Conservation (phyloP, 2,797 vertebrate species). For the Amazona ochrocephala region DNA sequence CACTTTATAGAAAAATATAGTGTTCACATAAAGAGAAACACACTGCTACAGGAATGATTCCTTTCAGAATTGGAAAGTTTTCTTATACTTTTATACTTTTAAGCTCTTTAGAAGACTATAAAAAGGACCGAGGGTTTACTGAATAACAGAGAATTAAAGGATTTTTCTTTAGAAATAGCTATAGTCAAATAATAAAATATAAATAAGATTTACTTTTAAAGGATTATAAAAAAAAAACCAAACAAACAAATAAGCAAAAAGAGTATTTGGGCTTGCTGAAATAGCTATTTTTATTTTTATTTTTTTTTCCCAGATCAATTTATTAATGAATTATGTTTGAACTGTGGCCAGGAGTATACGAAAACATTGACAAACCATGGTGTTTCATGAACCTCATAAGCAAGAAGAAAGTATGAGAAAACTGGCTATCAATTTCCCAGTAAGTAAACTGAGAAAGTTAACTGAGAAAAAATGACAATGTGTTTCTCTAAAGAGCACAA, state of each 20-base stretch:
- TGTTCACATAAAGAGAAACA: neutral
- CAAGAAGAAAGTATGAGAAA: neutral
- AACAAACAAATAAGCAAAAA: neutral
- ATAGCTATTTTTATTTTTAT: neutral
- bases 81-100: neutral
- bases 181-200: neutral
- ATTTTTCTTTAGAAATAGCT: neutral
- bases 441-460: neutral
- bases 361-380: neutral
- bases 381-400: neutral
- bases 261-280: neutral
- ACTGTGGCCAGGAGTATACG: neutral
- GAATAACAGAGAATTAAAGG: neutral
- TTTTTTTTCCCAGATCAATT: neutral
- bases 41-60: neutral
- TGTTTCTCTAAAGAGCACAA: neutral
- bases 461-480: neutral
- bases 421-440: neutral
- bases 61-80: neutral
- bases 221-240: neutral
- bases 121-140: neutral
- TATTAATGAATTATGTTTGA: neutral
- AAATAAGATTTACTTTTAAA: neutral
- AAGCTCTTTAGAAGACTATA: neutral
- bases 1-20: neutral